Evolutionary conservation across 1,140 invertebrate genomes (phyloP).

Genomic region (Papilio xuthus): DNA sequence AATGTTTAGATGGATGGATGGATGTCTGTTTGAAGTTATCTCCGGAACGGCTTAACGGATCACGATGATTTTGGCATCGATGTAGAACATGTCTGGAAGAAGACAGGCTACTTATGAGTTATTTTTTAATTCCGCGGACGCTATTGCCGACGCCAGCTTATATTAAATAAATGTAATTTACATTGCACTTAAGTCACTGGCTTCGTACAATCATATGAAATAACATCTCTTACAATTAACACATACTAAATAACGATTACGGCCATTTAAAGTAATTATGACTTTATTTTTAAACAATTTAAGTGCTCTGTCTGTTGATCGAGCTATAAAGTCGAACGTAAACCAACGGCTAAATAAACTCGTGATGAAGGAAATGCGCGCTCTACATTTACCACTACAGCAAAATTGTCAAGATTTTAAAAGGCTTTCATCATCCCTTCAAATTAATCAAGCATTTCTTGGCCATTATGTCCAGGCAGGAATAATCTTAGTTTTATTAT

Average conservation of each 20-base stretch:
- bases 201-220: background rate
- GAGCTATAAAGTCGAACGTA: background rate
- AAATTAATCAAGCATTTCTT: background rate
- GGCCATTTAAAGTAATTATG: background rate
- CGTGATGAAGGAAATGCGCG: slow-evolving; percentile 15
- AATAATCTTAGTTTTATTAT: background rate
- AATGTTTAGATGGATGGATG: too few relatives aligned
- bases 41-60: too few relatives aligned
- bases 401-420: background rate
- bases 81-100: too few relatives aligned
- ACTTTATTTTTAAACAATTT: slow-evolving; percentile 20
- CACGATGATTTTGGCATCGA: too few relatives aligned
- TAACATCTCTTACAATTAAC: background rate
- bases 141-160: too few relatives aligned
- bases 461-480: background rate
- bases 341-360: slow-evolving; percentile 12
- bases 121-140: too few relatives aligned
- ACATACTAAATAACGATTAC: slow-evolving; percentile 4
- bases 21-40: too few relatives aligned
- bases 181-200: too few relatives aligned
- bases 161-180: too few relatives aligned
- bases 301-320: slow-evolving; percentile 16
- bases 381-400: slow-evolving; percentile 5
- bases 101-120: too few relatives aligned
- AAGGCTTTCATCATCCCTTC: background rate